Conservation (phyloP, 2,888 invertebrate species). For the Drosophila pegasa region DNA sequence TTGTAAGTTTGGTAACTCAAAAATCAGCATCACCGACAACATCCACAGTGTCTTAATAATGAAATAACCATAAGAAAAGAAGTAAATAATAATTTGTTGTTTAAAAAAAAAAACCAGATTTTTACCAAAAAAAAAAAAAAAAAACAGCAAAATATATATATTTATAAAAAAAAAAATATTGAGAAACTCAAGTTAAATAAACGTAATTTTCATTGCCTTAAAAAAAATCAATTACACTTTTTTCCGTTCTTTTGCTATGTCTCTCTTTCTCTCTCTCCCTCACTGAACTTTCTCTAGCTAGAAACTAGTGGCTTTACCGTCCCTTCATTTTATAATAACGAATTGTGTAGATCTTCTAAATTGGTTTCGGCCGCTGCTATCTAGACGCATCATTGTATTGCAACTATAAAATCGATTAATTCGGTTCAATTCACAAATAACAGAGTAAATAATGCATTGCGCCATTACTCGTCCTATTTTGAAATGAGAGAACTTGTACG, state of each 20-base stretch:
- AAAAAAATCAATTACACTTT: conserved; percentile 46
- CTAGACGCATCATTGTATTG: neutral
- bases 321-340: too few relatives aligned
- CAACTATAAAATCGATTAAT: conserved; percentile 10
- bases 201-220: conserved; percentile 61
- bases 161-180: conserved; percentile 14
- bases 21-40: conserved; percentile 26
- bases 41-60: conserved; percentile 28
- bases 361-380: conserved; percentile 2
- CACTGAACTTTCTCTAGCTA: conserved; percentile 22
- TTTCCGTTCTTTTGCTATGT: conserved; percentile 36
- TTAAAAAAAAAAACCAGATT: conserved; percentile 8
- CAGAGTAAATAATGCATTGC: conserved; percentile 38
- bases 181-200: conserved; percentile 52
- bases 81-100: conserved; percentile 43
- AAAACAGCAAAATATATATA: conserved; percentile 8
- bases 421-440: conserved; percentile 20
- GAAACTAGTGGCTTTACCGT: conserved; percentile 31
- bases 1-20: conserved; percentile 45
- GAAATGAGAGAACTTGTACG: conserved; percentile 26
- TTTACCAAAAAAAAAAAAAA: conserved; percentile 24
- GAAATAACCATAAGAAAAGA: conserved; percentile 19
- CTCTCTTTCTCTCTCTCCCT: conserved; percentile 7
- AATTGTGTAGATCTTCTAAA: conserved; percentile 13
- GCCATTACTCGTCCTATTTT: conserved; percentile 36